Conservation (phyloP, 2,888 invertebrate species). For the Nomada lathburiana region DNA sequence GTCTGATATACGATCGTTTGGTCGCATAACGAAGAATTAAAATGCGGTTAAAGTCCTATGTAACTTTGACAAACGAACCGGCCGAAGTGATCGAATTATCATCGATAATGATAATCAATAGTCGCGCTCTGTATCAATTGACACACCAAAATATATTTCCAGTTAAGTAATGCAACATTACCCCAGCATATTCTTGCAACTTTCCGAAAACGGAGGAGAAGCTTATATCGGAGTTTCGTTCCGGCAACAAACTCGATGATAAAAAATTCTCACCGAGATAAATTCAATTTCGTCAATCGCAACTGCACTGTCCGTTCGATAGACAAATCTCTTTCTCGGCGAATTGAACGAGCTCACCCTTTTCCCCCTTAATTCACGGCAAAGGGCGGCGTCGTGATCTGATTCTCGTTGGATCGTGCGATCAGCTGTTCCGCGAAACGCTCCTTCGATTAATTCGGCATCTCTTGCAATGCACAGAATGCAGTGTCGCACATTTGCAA, state of each 20-base stretch:
- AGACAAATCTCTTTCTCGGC: too few species aligned
- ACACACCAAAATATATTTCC: neutral
- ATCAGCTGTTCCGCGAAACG: conserved; percentile 32
- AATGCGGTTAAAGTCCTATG: conserved; percentile 7
- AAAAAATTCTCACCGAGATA: too few species aligned
- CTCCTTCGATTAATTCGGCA: conserved; percentile 55
- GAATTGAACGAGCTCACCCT: too few species aligned
- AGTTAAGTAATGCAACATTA: too few species aligned
- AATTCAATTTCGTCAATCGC: too few species aligned
- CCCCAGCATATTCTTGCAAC: too few species aligned
- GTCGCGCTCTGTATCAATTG: too few species aligned
- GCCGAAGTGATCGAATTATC: neutral
- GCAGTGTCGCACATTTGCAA: conserved; percentile 89
- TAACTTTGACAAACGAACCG: neutral
- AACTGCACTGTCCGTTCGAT: too few species aligned
- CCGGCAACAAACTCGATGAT: too few species aligned
- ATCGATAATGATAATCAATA: too few species aligned
- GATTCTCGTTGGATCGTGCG: conserved; percentile 48
- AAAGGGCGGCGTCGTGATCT: conserved; percentile 13
- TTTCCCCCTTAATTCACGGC: neutral
- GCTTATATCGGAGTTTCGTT: too few species aligned
- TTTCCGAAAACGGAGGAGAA: too few species aligned
- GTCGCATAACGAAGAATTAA: conserved; percentile 13
- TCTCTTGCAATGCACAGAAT: conserved; percentile 82
- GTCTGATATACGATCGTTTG: conserved; percentile 13